Evolutionary conservation across 30 jellyfish, hydroid and myxozoan genomes (phyloP), one percentile per base, ranked within the genome.

Genomic region (Mastigias papua): DNA sequence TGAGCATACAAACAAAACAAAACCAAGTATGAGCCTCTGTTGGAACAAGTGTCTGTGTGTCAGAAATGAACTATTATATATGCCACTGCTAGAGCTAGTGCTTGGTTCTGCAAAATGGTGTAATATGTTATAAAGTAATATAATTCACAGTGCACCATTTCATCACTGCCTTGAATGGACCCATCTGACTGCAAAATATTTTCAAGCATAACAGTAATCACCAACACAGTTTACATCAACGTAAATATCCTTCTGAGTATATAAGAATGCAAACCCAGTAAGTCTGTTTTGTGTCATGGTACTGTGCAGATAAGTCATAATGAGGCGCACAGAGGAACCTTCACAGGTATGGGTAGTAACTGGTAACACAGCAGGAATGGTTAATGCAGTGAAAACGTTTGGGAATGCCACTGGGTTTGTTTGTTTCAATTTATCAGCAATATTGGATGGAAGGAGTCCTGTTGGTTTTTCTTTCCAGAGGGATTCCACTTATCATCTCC

Each of bases 291-390:
- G 13, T 46, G 60, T 6, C 60, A 46, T 46, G 13, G 13, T 62
- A 19, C 74, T 62, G 9, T 19, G 20, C 13, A 62, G 35, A 62
- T 62, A 62, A 5, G 34, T 62, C 20, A 6, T 62, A 7, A 62
- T 62, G 7, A 62, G 20, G 13, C 74, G 10, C 7, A 62, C 17
- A 62, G 74, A 62, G 9, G 35, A 62, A 62, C 74, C 17, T 62
- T 62, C 74, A 62, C 74, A 62, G 74, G 74, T 62, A 21, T 21
- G 20, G 20, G 17, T 62, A 5, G 74, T 62, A 29, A 62, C 32
- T 22, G 74, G 74, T 6, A 62, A 29, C 13, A 29, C 35, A 11
- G 74, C 74, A 62, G 20, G 20, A 29, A 62, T 62, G 16, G 10
- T 13, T 13, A 62, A 29, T 6, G 60, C 8, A 46, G 16, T 8